Conservation (phyloP, 1,140 invertebrate species). For the Sinonovacula constricta region DNA sequence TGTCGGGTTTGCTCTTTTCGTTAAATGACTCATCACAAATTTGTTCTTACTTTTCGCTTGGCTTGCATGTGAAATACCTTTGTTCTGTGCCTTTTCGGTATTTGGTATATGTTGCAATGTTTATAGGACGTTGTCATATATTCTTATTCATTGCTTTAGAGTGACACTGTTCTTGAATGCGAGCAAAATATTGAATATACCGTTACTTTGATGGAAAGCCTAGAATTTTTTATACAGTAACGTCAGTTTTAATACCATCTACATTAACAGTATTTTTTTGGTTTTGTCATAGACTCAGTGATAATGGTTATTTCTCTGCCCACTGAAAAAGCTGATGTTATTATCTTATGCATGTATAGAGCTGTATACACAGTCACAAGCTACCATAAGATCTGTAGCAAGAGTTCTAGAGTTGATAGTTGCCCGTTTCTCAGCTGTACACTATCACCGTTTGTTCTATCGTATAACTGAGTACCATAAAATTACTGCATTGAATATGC, state of each 20-base stretch:
- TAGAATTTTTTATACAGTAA: conserved; percentile 53
- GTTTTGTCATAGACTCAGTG: conserved; percentile 51
- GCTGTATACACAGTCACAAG: background rate
- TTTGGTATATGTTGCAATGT: too few relatives aligned
- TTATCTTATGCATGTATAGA: conserved; percentile 12
- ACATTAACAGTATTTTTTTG: conserved; percentile 36
- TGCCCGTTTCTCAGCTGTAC: background rate
- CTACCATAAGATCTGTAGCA: conserved; percentile 1
- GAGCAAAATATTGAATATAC: conserved; percentile 35
- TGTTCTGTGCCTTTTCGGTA: too few relatives aligned
- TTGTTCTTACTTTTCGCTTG: too few relatives aligned
- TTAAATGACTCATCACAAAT: too few relatives aligned
- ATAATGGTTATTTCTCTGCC: conserved; percentile 41
- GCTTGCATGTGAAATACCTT: too few relatives aligned
- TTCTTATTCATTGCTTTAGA: conserved; percentile 33
- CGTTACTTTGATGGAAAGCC: conserved; percentile 3
- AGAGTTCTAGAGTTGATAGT: background rate
- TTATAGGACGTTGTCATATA: too few relatives aligned
- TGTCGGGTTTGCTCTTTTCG: too few relatives aligned
- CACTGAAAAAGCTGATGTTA: conserved; percentile 23
- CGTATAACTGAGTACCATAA: background rate
- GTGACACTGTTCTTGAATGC: conserved; percentile 42
- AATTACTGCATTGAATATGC: background rate
- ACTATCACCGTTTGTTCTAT: background rate
- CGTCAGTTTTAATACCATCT: conserved; percentile 49